These are phyloP conservation scores for Agrotis exclamationis DNA, from an alignment of 2,888 invertebrate species.

Conservation along the genomic window DNA sequence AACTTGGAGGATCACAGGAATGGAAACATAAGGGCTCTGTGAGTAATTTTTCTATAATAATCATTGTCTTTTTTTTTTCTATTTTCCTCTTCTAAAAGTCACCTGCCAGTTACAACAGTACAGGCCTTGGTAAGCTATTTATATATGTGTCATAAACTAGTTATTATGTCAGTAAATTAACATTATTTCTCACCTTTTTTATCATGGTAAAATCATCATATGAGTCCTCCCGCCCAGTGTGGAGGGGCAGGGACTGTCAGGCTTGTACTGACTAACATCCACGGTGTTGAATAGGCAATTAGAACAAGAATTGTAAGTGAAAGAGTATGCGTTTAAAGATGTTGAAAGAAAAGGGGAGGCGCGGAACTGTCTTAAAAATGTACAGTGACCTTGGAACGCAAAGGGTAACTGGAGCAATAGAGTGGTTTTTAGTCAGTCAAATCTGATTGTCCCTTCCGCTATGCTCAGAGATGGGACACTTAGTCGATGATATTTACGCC, in stretches of 20 bases:
- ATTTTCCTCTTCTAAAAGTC: neutral
- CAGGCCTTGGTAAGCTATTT: neutral
- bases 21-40: constrained; percentile 96
- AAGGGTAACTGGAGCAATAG: no score
- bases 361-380: no score
- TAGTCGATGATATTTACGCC: no score
- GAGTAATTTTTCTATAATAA: constrained; percentile 2
- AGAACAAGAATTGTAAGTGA: neutral
- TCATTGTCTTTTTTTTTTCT: neutral
- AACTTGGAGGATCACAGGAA: constrained; percentile 97
- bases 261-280: no score
- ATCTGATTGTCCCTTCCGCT: no score
- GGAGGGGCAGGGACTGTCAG: no score
- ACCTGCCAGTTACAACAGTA: neutral
- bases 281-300: no score
- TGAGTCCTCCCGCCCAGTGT: no score
- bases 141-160: neutral
- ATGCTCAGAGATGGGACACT: no score
- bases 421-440: no score
- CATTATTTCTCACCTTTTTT: neutral
- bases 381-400: no score
- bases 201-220: no score
- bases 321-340: neutral
- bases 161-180: neutral
- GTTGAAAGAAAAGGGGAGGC: neutral